Conservation (phyloP, 2,113 vertebrate species). For the Mixornis gularis region DNA sequence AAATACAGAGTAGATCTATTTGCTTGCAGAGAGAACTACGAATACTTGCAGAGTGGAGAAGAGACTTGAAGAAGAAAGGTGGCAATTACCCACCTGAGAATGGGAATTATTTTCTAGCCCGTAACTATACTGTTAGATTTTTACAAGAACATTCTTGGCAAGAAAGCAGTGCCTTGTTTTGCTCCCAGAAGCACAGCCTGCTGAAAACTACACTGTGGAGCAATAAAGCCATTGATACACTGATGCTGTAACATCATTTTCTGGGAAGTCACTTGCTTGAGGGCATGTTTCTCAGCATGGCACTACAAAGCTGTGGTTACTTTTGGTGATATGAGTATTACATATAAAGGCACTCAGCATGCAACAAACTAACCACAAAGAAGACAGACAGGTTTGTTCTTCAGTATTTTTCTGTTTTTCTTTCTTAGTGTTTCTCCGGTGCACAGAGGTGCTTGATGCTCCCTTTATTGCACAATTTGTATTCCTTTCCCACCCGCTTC, state of each 20-base stretch:
- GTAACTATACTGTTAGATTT: background rate
- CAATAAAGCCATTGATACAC: slow-evolving; percentile 40
- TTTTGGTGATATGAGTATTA: slow-evolving; percentile 35
- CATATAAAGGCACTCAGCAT: slow-evolving; percentile 36
- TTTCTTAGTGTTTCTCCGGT: background rate
- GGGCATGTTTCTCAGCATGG: slow-evolving; percentile 40
- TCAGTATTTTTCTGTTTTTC: background rate
- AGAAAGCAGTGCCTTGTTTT: background rate
- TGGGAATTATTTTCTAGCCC: background rate
- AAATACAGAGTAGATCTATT: background rate
- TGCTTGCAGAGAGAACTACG: background rate
- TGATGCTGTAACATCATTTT: slow-evolving; percentile 25
- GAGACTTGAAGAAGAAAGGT: background rate
- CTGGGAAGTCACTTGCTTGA: slow-evolving; percentile 20
- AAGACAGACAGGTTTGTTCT: slow-evolving; percentile 2
- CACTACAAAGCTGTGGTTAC: slow-evolving; percentile 27
- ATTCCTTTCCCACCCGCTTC: background rate
- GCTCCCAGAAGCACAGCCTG: slow-evolving; percentile 17
- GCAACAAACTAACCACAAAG: background rate
- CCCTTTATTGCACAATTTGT: background rate
- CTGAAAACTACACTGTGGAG: background rate
- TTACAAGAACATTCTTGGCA: background rate
- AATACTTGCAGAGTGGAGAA: background rate
- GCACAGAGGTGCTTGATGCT: background rate
- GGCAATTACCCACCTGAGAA: background rate